Percentiles rank a stretch among this genome's conserved stretches.
These are phyloP conservation scores for Leptestheria dahalacensis DNA, from an alignment of 1,140 invertebrate genomes.

Conservation along the genomic window DNA sequence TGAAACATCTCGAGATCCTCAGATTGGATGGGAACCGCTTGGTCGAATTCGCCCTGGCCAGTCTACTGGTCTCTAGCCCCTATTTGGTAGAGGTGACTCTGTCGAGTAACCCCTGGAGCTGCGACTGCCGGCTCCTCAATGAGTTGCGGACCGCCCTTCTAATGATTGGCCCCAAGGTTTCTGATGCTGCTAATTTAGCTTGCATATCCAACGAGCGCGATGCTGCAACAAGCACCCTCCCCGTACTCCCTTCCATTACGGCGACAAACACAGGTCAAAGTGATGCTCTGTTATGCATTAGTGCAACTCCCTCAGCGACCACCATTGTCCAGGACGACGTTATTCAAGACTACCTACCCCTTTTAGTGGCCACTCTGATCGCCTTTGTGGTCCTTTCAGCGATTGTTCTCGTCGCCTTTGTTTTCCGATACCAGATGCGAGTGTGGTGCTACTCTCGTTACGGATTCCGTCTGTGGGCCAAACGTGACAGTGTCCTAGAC, in stretches of 20 bases:
- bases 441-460: constrained; percentile 81
- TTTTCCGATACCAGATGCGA: constrained; percentile 70
- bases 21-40: constrained; percentile 62
- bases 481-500: constrained; percentile 49
- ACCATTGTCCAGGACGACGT: constrained; percentile 52
- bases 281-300: constrained; percentile 29
- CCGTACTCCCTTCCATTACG: constrained; percentile 6
- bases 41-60: constrained; percentile 55
- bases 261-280: neutral
- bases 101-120: constrained; percentile 69
- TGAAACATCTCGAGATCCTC: constrained; percentile 51
- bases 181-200: constrained; percentile 12
- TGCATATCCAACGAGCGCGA: constrained; percentile 22
- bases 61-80: constrained; percentile 46
- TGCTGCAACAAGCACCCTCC: neutral
- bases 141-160: constrained; percentile 38
- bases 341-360: constrained; percentile 60
- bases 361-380: constrained; percentile 53
- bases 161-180: constrained; percentile 25
- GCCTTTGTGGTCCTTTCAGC: constrained; percentile 50
- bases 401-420: constrained; percentile 43
- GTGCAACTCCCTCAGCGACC: constrained; percentile 37
- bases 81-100: constrained; percentile 52
- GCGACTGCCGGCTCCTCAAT: constrained; percentile 67
- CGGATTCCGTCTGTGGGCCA: constrained; percentile 57